Evolutionary conservation across 1,140 invertebrate species (phyloP).

Genomic region (Drosophila ogumai): DNA sequence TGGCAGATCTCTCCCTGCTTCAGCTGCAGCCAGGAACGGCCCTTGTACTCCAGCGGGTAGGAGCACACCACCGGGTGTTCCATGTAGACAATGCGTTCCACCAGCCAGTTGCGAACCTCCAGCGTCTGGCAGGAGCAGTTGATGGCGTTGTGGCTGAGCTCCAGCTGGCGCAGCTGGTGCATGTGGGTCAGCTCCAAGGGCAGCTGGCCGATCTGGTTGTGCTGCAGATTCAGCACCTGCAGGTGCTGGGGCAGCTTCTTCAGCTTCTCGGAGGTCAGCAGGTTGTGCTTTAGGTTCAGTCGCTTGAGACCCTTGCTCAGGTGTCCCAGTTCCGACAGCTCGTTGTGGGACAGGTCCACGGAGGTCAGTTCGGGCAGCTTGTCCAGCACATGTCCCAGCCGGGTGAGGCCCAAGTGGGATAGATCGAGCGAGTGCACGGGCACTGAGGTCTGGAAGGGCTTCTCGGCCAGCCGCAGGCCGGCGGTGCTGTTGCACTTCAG

Average conservation of each 20-base stretch:
- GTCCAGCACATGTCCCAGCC: slow-evolving; percentile 86
- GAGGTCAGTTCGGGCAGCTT: slow-evolving; percentile 86
- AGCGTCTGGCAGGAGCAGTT: slow-evolving; percentile 88
- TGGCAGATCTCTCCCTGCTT: slow-evolving; percentile 86
- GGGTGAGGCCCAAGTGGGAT: slow-evolving; percentile 86
- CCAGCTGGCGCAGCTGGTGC: slow-evolving; percentile 86
- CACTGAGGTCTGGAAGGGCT: slow-evolving; percentile 30
- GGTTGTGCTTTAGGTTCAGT: slow-evolving; percentile 87
- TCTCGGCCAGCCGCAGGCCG: slow-evolving; percentile 45
- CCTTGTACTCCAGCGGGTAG: slow-evolving; percentile 85
- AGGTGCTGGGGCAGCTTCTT: slow-evolving; percentile 86
- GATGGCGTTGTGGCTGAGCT: slow-evolving; percentile 87
- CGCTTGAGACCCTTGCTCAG: slow-evolving; percentile 87
- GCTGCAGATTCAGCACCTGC: slow-evolving; percentile 87
- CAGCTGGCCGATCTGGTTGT: slow-evolving; percentile 87
- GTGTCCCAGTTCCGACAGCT: slow-evolving; percentile 86
- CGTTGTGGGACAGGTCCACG: slow-evolving; percentile 87
- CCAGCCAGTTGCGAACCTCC: slow-evolving; percentile 86
- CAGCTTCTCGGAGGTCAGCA: slow-evolving; percentile 86
- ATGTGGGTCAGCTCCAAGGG: slow-evolving; percentile 86
- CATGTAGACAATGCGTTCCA: slow-evolving; percentile 86
- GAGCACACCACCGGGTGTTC: slow-evolving; percentile 86
- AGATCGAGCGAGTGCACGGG: slow-evolving; percentile 86
- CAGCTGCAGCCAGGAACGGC: slow-evolving; percentile 86
- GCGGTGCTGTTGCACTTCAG: slow-evolving; percentile 74